These are phyloP conservation scores for Calameuta idolon DNA, from an alignment of 2,888 invertebrate genomes.

Conservation along the genomic window DNA sequence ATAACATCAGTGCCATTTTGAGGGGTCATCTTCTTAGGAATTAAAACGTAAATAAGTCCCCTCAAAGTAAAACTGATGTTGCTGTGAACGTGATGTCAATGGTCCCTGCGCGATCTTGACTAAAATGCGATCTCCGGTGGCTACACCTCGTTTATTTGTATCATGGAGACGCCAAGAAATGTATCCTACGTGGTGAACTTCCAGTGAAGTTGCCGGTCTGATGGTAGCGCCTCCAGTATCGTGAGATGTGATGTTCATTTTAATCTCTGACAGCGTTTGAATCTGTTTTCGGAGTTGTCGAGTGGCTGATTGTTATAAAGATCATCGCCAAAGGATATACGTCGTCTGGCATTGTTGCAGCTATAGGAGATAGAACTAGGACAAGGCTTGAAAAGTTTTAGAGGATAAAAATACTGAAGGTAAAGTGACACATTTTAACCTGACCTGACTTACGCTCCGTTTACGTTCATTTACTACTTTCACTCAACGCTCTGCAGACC, in stretches of 20 bases:
- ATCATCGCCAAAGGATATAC: background rate
- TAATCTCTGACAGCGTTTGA: conserved; percentile 46
- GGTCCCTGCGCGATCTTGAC: no score
- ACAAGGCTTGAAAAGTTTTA: background rate
- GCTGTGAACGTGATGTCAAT: no score
- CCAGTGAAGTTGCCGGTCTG: conserved; percentile 7
- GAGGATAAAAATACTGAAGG: background rate
- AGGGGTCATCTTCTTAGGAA: no score
- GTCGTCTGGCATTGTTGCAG: background rate
- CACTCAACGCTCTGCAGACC: conserved; percentile 15
- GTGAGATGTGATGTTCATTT: conserved; percentile 47
- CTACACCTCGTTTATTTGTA: no score
- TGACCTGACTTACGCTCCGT: conserved; percentile 20
- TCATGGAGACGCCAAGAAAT: background rate
- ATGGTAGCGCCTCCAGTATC: conserved; percentile 44
- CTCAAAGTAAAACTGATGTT: no score
- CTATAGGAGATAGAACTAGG: background rate
- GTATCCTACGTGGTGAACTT: background rate
- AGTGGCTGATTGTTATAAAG: background rate
- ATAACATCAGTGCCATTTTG: no score
- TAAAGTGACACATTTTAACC: conserved; percentile 19
- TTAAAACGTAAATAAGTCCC: no score
- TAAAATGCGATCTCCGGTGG: no score
- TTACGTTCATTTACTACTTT: conserved; percentile 23
- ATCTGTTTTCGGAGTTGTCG: conserved; percentile 27